These are phyloP conservation scores for Emydoidea blandingii DNA, from an alignment of 2,797 vertebrate species.

Conservation along the genomic window DNA sequence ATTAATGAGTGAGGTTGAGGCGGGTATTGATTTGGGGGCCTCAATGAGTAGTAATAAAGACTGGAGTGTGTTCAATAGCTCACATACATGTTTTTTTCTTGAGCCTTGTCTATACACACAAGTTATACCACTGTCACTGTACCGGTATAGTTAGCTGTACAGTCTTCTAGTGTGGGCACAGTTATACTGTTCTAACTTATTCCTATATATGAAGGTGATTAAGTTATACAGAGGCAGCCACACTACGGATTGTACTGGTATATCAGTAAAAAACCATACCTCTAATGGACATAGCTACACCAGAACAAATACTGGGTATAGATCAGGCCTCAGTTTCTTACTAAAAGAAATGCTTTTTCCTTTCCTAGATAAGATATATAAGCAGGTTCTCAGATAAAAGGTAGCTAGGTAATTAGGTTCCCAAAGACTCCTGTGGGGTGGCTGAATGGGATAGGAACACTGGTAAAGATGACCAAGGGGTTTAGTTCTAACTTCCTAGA, in stretches of 20 bases:
- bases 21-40: background rate
- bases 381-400: background rate
- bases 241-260: background rate
- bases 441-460: background rate
- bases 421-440: background rate
- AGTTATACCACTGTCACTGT: background rate
- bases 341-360: background rate
- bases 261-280: background rate
- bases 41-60: background rate
- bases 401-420: background rate
- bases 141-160: background rate
- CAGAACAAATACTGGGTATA: background rate
- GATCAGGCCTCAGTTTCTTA: background rate
- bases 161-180: background rate
- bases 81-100: background rate
- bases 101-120: background rate
- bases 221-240: background rate
- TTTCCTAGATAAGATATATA: background rate
- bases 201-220: background rate
- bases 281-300: background rate
- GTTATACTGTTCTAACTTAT: background rate
- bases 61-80: background rate
- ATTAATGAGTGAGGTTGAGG: background rate
- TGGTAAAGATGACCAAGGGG: background rate
- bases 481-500: background rate